Percentiles rank a stretch among this genome's conserved stretches.
phyloP scores from a whole-genome alignment of 2,113 vertebrate genomes.

The Acrocephalus arundinaceus region DNA sequence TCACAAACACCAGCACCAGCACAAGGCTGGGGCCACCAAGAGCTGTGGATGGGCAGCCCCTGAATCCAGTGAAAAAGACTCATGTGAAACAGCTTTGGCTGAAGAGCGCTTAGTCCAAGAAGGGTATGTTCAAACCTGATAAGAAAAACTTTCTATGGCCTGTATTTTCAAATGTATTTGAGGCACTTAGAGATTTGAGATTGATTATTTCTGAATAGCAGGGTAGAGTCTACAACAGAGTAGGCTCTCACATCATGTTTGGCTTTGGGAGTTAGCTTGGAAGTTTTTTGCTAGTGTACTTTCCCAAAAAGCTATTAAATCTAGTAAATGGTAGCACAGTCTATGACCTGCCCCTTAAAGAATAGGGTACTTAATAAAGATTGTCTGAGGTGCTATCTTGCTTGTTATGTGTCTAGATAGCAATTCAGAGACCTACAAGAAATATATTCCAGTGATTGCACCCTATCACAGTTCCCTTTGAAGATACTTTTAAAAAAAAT shows the following conservation, averaged over 20 bases:
- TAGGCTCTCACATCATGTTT: neutral
- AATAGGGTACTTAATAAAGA: neutral
- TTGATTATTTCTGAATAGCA: neutral
- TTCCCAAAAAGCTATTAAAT: neutral
- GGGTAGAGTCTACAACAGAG: neutral
- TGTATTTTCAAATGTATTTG: neutral
- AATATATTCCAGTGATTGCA: neutral
- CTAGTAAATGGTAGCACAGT: neutral
- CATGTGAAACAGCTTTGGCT: neutral
- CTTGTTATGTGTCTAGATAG: neutral
- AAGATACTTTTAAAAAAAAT: conserved; percentile 20
- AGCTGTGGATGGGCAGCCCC: neutral
- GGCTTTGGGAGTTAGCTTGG: neutral
- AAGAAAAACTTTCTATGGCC: neutral
- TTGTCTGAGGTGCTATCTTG: neutral
- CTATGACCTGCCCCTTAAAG: neutral
- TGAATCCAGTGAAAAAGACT: neutral
- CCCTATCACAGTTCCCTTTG: neutral
- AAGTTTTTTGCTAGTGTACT: neutral
- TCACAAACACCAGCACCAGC: neutral
- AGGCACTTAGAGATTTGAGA: neutral
- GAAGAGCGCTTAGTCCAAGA: neutral
- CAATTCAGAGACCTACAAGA: neutral
- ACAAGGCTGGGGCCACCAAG: neutral
- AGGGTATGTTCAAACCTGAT: neutral